These are phyloP conservation scores for Amia ocellicauda DNA, from an alignment of 2,113 vertebrate genomes.

Conservation along the genomic window DNA sequence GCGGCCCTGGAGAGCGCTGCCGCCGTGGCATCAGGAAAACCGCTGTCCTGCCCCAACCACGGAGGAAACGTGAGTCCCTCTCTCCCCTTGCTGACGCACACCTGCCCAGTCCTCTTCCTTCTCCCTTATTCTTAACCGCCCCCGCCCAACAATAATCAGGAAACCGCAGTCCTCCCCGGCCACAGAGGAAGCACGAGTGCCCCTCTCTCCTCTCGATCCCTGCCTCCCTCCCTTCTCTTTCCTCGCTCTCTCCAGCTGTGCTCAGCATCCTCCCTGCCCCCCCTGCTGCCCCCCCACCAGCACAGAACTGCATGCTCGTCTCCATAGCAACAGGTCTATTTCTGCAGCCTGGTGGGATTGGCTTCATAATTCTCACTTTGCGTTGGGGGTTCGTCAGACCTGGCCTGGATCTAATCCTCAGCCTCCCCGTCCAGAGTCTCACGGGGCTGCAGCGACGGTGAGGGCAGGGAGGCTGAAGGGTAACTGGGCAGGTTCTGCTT, in stretches of 20 bases:
- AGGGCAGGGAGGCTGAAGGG: too few species aligned
- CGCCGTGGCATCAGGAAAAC: constrained; percentile 78
- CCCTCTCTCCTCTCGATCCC: too few species aligned
- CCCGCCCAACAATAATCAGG: too few species aligned
- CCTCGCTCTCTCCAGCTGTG: too few species aligned
- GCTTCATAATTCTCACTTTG: not conserved
- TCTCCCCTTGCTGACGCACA: not conserved
- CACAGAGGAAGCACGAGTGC: too few species aligned
- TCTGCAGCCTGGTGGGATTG: constrained; percentile 3
- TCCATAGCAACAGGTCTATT: constrained; percentile 20
- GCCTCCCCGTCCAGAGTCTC: not conserved
- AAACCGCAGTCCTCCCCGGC: too few species aligned
- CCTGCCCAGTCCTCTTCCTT: not conserved
- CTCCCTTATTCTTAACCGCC: not conserved
- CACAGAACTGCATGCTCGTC: not conserved
- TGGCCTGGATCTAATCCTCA: not conserved
- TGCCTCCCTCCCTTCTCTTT: too few species aligned
- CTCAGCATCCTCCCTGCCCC: too few species aligned
- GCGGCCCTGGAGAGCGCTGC: constrained; percentile 78
- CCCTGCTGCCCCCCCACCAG: too few species aligned
- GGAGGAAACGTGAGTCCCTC: constrained; percentile 81
- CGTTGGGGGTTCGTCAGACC: not conserved
- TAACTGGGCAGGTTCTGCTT: too few species aligned
- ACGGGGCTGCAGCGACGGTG: not conserved
- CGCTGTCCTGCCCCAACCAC: constrained; percentile 92